Evolutionary conservation across 92 coral and sea anemone species (phyloP), one percentile per base, ranked within the genome.

Genomic region (Phenganax marumi): DNA sequence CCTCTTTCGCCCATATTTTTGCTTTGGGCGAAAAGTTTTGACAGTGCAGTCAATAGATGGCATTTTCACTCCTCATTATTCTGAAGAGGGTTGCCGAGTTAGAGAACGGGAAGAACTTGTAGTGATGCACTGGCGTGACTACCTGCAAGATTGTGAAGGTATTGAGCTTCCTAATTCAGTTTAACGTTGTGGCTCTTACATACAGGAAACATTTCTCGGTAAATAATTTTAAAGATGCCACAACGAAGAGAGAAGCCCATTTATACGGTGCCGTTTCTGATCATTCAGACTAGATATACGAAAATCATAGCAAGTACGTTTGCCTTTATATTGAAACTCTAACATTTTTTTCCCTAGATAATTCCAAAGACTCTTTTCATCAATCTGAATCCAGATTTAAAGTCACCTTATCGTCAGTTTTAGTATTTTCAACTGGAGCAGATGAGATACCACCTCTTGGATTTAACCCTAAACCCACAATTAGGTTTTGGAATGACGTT

Each of bases 101-200:
- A 46, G 77, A 24, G 77, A 72, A 50, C 46, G 56, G n/a, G 77
- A 72, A 50, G 77, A 72, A 72, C 77, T 72, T 48, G 56, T 50
- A 6, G 14, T 66, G 14, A 72, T 52, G 77, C 60, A 49, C 19
- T 72, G 77, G 77, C 24, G 77, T 48, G 77, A 72, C 17, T 72
- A 72, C 17, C n/a, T 72, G 57, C 77, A 72, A 52, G 77, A 50
- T 12, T 33, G 22, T 50, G 77, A 72, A 72, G 77, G 77, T 72
- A 50, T 12, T 72, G 21, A 33, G 43, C 43, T 33, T 33, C 43
- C 43, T 33, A 33, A 33, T 33, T 33, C 43, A 33, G 43, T 33
- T 33, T 62, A 19, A 7, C 10, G 8, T 8, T 6, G 22, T 18
- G 65, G 65, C 8, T 18, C 22, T 16, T 23, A 16, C 0, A 7